Evolutionary conservation across 2,113 vertebrate species (phyloP), one percentile per base, ranked within the genome.

Genomic region (Ceyx cyanopectus): DNA sequence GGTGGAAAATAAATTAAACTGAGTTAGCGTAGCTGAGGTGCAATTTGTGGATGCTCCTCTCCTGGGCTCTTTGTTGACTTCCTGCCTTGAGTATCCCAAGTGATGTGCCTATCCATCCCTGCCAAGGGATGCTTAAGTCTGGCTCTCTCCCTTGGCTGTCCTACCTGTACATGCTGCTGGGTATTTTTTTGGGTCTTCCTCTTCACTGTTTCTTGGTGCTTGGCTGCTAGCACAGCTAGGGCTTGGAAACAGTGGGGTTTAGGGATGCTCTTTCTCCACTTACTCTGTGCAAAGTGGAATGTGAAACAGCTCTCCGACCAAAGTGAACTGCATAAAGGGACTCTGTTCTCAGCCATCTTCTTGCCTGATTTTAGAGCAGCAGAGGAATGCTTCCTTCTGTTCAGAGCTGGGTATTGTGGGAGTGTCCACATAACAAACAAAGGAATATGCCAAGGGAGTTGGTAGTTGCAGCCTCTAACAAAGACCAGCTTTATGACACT

Each of bases 321-420:
- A 74, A 91, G 56, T 23, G 67, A 85, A 63, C 61, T 77, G 51
- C 48, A 94, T 95, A 95, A 96, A 95, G 75, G 68, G 75, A 26
- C 70, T 94, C 67, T 96, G 72, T 94, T 95, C 72, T 87, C 21
- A 0, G 60, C 72, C 46, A 48, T 85, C 92, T 89, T 75, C 53
- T 63, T 69, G 54, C 72, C 79, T 76, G 76, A 69, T 85, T 85
- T 82, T 70, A 60, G 72, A 73, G 60, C 20, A 2, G 60, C 3
- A 1, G 79, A 70, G 95, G 83, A 90, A 89, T 94, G 90, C 63
- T 91, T 77, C 63, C 29, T 90, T 92, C 92, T 91, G 41, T 90
- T 92, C 9, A 14, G 91, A 89, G 70, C 58, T 92, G 46, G 70
- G 51, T 92, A 14, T 76, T 69, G 79, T 94, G 94, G 81, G 91